phyloP scores from a whole-genome alignment of 2,113 vertebrate genomes.

The Setophaga petechia region DNA sequence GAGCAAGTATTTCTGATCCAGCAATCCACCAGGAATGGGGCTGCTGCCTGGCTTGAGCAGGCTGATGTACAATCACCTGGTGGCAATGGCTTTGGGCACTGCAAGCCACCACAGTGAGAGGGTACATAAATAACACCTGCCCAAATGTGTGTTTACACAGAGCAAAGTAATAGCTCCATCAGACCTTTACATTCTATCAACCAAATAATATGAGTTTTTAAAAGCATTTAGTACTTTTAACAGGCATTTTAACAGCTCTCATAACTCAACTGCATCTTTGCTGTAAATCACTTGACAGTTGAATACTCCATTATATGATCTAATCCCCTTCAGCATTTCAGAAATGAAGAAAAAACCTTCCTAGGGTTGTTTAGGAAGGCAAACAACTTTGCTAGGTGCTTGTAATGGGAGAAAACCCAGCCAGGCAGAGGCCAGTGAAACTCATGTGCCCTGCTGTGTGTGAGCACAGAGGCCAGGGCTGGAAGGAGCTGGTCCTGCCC shows the following conservation, averaged over 20 bases:
- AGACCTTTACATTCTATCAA: conserved; percentile 46
- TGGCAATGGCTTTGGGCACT: background rate
- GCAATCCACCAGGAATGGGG: background rate
- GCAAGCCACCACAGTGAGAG: background rate
- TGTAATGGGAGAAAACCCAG: background rate
- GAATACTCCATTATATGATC: background rate
- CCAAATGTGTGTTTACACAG: background rate
- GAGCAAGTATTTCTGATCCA: background rate
- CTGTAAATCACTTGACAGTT: conserved; percentile 10
- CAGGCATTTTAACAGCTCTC: conserved; percentile 33
- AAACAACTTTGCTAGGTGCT: background rate
- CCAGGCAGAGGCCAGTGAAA: background rate
- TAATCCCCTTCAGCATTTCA: conserved; percentile 17
- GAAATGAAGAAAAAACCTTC: background rate
- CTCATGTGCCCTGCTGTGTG: background rate
- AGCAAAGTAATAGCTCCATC: conserved; percentile 24
- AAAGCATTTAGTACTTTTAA: conserved; percentile 56
- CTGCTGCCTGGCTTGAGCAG: background rate
- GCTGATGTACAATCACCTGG: background rate
- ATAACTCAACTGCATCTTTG: conserved; percentile 47
- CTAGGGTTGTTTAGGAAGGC: background rate
- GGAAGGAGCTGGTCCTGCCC: background rate
- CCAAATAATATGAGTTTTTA: conserved; percentile 52
- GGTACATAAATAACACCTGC: background rate
- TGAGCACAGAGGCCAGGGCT: background rate